These are phyloP conservation scores for Venusia cambrica DNA, from an alignment of 2,888 invertebrate genomes.

Conservation along the genomic window DNA sequence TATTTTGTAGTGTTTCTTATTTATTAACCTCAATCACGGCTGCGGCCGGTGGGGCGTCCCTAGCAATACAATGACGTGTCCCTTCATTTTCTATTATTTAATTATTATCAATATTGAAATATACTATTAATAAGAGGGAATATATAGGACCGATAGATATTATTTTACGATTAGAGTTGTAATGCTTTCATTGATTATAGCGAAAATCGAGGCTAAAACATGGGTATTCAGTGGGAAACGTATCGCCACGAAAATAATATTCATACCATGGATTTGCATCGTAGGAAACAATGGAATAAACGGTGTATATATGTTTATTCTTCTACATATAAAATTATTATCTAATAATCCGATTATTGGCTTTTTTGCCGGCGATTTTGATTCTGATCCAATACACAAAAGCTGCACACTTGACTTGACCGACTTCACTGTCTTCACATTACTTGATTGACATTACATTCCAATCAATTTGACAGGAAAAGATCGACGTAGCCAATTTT, in stretches of 20 bases:
- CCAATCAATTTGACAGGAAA: slow-evolving; percentile 59
- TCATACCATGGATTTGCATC: slow-evolving; percentile 56
- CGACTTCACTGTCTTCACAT: no score
- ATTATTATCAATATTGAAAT: neutral
- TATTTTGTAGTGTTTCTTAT: no score
- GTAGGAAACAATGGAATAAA: slow-evolving; percentile 30
- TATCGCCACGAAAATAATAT: slow-evolving; percentile 8
- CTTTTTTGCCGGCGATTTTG: slow-evolving; percentile 13
- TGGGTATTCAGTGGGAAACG: slow-evolving; percentile 1
- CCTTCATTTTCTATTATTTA: slow-evolving; percentile 21
- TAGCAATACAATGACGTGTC: slow-evolving; percentile 59
- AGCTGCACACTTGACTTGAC: no score
- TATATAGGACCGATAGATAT: no score
- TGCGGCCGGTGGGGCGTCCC: slow-evolving; percentile 32
- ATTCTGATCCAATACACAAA: no score
- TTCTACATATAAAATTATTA: neutral
- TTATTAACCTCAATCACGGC: slow-evolving; percentile 33
- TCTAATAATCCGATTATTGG: slow-evolving; percentile 1
- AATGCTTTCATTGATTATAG: neutral
- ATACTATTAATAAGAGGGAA: neutral
- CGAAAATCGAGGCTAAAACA: slow-evolving; percentile 1
- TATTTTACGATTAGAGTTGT: no score
- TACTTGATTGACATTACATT: no score
- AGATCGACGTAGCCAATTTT: slow-evolving; percentile 56
- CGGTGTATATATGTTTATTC: slow-evolving; percentile 30